phyloP scores from a whole-genome alignment of 2,797 vertebrate species.

The Cossypha polioptera region DNA sequence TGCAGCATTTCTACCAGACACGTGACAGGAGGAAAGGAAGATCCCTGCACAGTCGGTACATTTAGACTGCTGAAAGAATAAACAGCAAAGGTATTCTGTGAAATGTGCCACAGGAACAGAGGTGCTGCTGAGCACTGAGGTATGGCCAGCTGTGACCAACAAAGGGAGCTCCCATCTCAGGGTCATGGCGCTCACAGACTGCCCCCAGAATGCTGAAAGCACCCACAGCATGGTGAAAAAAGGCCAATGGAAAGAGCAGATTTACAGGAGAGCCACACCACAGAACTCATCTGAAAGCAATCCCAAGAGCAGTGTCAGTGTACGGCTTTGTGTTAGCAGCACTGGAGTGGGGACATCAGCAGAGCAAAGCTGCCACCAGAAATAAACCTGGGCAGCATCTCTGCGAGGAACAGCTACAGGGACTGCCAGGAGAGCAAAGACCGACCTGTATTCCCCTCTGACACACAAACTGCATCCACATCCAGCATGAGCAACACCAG shows the following conservation, averaged over 20 bases:
- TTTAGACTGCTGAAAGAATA: neutral
- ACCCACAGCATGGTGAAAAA: accelerated
- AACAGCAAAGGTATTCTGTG: neutral
- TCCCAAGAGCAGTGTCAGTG: neutral
- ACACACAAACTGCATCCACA: neutral
- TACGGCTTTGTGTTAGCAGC: no score
- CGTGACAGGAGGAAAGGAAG: neutral
- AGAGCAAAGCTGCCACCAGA: neutral
- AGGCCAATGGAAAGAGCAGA: neutral
- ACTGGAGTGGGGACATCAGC: neutral
- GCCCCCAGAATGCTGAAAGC: neutral
- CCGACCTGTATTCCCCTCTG: neutral
- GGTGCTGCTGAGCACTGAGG: neutral
- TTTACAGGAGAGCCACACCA: neutral
- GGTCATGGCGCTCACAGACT: neutral
- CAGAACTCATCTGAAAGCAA: neutral
- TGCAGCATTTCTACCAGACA: neutral
- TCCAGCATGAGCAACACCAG: accelerated
- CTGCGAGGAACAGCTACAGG: neutral
- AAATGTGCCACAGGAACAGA: neutral
- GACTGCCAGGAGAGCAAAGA: neutral
- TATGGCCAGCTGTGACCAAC: neutral
- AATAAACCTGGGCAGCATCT: neutral
- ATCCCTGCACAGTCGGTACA: accelerated
- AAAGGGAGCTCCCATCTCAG: neutral